Base-by-base conservation (phyloP, 92 coral and sea anemone genomes). In the Pocillopora meandrina region DNA sequence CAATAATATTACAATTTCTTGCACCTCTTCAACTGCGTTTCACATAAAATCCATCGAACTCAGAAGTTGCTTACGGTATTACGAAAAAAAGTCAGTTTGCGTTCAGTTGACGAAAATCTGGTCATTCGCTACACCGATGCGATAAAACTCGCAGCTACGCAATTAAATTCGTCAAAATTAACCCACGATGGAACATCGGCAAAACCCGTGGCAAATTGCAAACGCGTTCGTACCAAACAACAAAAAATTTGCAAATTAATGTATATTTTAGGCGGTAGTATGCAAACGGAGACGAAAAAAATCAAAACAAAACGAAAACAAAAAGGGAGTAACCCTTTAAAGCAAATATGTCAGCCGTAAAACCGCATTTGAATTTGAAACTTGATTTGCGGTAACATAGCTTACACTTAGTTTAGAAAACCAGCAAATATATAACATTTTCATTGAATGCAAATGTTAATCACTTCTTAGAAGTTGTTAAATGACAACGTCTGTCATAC, bases 371-470 rank as follows among this genome's bases (percentile, higher is more conserved):
- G 20, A 34, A 23, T 42, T 49, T 55, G 74, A 20, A 16, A 19
- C 23, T 34, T 8, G 56, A 70, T 70, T 35, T 70, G 56, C 56
- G 56, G 73, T 15, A 26, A 65, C 36, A 9, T 12, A 21, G 34
- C 26, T 65, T 19, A 65, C 26, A 65, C 26, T 18, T 34, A 81
- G n/a, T 71, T 67, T 36, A 19, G 72, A 81, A 81, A 11, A 71
- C 77, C 77, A 19, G 60, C 68, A 58, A 81, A 33, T 71, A 57
- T 34, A 19, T 16, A 17, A 81, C 57, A 61, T 42, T 81, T 13
- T 34, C 77, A 81, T 71, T 81, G 77, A 81, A 71, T 59, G 85
- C 70, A 81, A 81, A 71, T 81, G 59, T 70, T 81, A 71, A 81
- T 81, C 56, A 59, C 77, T 81, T 81, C 85, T 77, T 59, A 19